These are phyloP conservation scores for Cephalopachus bancanus DNA, from an alignment of 2,797 vertebrate species.

Conservation along the genomic window DNA sequence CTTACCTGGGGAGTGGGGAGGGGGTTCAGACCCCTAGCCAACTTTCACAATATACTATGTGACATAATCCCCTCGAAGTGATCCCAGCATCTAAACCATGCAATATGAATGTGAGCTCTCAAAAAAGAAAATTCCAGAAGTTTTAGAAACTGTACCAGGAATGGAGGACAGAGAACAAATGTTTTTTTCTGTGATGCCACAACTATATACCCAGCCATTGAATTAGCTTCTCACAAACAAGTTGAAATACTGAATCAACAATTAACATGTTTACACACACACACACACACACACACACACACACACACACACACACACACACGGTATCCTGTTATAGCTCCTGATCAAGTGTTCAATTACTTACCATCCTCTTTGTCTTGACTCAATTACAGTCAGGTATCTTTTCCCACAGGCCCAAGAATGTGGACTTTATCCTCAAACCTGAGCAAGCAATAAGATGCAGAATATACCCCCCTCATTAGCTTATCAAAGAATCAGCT, in stretches of 20 bases:
- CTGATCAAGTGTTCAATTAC: background rate
- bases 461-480: background rate
- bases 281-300: background rate
- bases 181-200: background rate
- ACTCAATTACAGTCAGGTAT: background rate
- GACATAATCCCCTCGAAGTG: no score
- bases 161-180: background rate
- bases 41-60: no score
- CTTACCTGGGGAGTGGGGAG: no score
- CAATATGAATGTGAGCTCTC: no score
- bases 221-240: background rate
- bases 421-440: background rate
- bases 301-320: background rate
- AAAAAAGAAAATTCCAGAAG: background rate
- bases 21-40: no score
- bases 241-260: background rate
- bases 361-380: background rate
- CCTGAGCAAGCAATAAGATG: background rate
- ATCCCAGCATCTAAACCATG: no score
- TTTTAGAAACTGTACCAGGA: background rate
- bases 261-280: slow-evolving; percentile 24
- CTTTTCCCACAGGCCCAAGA: background rate
- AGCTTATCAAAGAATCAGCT: background rate
- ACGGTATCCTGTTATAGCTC: background rate
- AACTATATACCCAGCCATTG: background rate